phyloP scores from a whole-genome alignment of 2,113 vertebrate genomes.

The Oplegnathus fasciatus region DNA sequence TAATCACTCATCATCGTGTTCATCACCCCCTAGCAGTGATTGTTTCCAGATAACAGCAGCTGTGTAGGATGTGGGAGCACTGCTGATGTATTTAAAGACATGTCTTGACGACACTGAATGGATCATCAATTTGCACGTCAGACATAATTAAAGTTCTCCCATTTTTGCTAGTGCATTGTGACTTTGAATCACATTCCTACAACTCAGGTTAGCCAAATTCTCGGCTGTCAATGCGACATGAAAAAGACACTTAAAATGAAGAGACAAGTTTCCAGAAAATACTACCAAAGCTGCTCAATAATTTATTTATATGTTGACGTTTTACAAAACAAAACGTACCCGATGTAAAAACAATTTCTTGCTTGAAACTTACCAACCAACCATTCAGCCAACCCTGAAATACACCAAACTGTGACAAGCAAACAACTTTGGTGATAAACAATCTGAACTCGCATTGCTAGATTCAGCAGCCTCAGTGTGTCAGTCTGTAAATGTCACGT shows the following conservation, averaged over 20 bases:
- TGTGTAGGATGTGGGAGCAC: neutral
- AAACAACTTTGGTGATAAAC: slow-evolving; percentile 12
- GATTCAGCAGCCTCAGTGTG: neutral
- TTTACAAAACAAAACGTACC: slow-evolving; percentile 64
- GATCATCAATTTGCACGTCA: neutral
- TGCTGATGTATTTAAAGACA: neutral
- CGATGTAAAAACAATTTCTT: slow-evolving; percentile 39
- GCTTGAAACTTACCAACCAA: slow-evolving; percentile 33
- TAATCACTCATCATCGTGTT: neutral
- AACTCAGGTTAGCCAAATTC: too few species aligned
- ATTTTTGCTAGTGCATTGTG: neutral
- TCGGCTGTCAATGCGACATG: neutral
- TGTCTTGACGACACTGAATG: neutral
- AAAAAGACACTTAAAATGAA: neutral
- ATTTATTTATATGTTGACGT: slow-evolving; percentile 75
- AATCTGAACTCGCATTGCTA: slow-evolving; percentile 12
- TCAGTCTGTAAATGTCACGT: neutral
- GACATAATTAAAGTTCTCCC: neutral
- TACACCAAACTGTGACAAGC: slow-evolving; percentile 37
- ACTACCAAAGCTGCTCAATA: slow-evolving; percentile 65
- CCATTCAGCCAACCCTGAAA: neutral
- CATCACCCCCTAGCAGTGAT: neutral
- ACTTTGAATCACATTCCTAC: neutral
- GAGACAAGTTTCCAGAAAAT: neutral
- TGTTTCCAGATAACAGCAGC: neutral